Conservation (phyloP, 2,888 invertebrate genomes). For the Acrocera orbiculus region DNA sequence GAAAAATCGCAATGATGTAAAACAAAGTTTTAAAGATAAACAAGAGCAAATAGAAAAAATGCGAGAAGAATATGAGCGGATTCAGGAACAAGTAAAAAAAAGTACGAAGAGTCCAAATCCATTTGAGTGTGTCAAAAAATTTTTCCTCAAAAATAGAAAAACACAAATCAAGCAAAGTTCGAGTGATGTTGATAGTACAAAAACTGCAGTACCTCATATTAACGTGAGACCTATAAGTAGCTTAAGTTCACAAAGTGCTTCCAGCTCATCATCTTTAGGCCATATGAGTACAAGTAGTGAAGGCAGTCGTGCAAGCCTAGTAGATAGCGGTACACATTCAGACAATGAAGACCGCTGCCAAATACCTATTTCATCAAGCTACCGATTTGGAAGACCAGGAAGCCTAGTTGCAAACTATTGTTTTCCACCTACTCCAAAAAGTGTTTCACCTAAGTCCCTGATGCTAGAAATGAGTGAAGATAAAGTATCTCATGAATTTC, state of each 20-base stretch:
- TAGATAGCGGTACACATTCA: slow-evolving; percentile 72
- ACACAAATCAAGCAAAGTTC: background rate
- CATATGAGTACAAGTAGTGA: slow-evolving; percentile 59
- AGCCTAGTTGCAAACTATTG: slow-evolving; percentile 39
- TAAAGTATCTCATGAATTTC: slow-evolving; percentile 18
- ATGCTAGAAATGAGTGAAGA: slow-evolving; percentile 25
- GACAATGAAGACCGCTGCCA: slow-evolving; percentile 54
- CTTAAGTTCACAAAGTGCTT: slow-evolving; percentile 48
- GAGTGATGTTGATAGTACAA: slow-evolving; percentile 22
- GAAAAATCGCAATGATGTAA: slow-evolving; percentile 73
- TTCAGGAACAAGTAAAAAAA: slow-evolving; percentile 59
- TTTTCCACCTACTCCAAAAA: slow-evolving; percentile 45
- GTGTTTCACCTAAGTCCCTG: slow-evolving; percentile 26
- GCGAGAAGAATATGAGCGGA: slow-evolving; percentile 64
- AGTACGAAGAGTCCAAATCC: slow-evolving; percentile 61
- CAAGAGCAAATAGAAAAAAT: slow-evolving; percentile 65
- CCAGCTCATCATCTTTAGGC: slow-evolving; percentile 56
- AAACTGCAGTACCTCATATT: slow-evolving; percentile 27
- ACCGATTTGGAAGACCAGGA: slow-evolving; percentile 24
- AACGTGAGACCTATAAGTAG: slow-evolving; percentile 46
- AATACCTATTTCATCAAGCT: slow-evolving; percentile 13
- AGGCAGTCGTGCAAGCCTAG: slow-evolving; percentile 58
- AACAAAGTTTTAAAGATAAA: slow-evolving; percentile 69
- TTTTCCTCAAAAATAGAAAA: slow-evolving; percentile 47
- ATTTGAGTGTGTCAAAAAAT: slow-evolving; percentile 58